A percentile compares a stretch with the other conserved stretches of the same genome.
Evolutionary conservation across 2,113 vertebrate species (phyloP).

Genomic region (Toxotes jaculatrix): DNA sequence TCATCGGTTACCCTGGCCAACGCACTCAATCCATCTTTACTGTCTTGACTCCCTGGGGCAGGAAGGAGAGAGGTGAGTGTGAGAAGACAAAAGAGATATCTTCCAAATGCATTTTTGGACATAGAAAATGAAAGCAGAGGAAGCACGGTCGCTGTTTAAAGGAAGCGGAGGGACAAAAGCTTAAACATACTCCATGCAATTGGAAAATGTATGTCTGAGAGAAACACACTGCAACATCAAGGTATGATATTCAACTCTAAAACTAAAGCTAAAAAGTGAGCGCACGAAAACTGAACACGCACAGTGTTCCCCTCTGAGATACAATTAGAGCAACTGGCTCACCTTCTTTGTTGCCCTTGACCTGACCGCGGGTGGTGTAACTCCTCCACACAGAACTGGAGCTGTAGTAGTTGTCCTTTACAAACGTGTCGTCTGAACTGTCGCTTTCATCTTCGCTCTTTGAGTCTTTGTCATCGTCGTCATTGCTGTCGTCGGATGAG

Average conservation of each 20-base stretch:
- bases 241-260: background rate
- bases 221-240: no score
- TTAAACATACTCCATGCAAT: no score
- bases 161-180: no score
- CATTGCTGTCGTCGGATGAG: slow-evolving; percentile 83
- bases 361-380: slow-evolving; percentile 95
- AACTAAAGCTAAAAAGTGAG: no score
- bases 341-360: slow-evolving; percentile 93
- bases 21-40: slow-evolving; percentile 83
- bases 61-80: background rate
- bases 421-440: slow-evolving; percentile 96
- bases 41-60: slow-evolving; percentile 87
- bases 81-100: background rate
- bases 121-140: background rate
- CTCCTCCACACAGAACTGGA: slow-evolving; percentile 94
- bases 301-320: background rate
- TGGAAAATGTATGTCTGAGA: no score
- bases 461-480: slow-evolving; percentile 91
- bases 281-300: background rate
- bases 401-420: slow-evolving; percentile 91
- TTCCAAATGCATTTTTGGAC: background rate
- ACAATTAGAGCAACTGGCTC: slow-evolving; percentile 41
- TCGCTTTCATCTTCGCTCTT: slow-evolving; percentile 93
- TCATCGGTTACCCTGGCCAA: slow-evolving; percentile 75
- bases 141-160: background rate